Percentiles rank a stretch among this genome's conserved stretches.
Evolutionary conservation across 2,797 vertebrate genomes (phyloP).

Genomic region (Ambastaia sidthimunki): DNA sequence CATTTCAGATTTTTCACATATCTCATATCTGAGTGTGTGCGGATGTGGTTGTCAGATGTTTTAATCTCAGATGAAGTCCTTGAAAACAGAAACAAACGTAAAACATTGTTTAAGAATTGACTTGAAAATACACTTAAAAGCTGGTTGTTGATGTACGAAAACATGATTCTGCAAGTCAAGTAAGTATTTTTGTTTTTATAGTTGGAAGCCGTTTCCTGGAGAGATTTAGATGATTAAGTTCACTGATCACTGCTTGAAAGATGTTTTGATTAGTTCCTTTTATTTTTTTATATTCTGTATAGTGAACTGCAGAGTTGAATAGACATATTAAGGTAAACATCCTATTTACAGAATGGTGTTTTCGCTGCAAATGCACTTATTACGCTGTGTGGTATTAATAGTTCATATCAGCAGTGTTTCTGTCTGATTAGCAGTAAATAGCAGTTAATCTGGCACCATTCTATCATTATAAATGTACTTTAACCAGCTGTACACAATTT

Average conservation of each 20-base stretch:
- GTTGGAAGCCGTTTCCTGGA: background rate
- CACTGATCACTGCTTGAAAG: background rate
- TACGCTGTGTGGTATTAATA: no score
- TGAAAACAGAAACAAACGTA: background rate
- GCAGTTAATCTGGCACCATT: background rate
- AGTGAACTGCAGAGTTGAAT: slow-evolving; percentile 38
- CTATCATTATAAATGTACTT: background rate
- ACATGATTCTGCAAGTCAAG: background rate
- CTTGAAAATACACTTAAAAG: background rate
- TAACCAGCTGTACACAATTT: no score
- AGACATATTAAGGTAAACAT: background rate
- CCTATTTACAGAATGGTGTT: background rate
- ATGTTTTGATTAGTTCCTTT: background rate
- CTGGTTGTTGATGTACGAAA: background rate
- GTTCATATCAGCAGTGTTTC: no score
- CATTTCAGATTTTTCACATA: background rate
- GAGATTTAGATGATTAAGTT: background rate
- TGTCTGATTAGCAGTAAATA: no score
- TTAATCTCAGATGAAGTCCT: background rate
- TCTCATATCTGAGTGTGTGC: background rate
- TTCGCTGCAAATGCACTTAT: no score
- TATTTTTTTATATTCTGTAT: slow-evolving; percentile 33
- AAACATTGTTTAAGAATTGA: background rate
- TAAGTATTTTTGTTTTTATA: background rate
- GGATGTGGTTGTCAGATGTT: background rate